Base-by-base conservation (phyloP, 2,797 vertebrate species). In the Micrastur ruficollis region DNA sequence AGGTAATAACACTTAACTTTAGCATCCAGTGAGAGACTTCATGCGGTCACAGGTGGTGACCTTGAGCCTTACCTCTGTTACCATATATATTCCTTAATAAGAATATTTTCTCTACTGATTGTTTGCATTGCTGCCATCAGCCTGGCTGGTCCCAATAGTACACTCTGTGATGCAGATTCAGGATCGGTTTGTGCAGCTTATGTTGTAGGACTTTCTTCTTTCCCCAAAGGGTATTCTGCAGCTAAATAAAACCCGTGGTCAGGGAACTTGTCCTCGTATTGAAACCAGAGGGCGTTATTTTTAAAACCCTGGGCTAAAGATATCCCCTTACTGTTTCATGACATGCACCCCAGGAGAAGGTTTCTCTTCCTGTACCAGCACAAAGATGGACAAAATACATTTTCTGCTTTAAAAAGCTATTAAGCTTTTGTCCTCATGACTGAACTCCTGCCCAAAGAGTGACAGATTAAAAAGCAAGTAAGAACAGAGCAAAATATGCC, bases 161-260 rank as follows among this genome's bases (percentile, higher is more conserved):
- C 1, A 3, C 25, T 66, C 12, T 74, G 59, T 87, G 91, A 44
- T 88, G 61, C 72, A 86, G 49, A 78, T 58, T 29, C 63, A 83
- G 42, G 21, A 61, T 91, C 3, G 4, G 49, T 66, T 92, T 92
- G 29, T 86, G 63, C 40, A 88, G 84, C 56, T 93, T 16, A 47
- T 70, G 31, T 86, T 88, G 34, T 1, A 93, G 72, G 73, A 15
- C 61, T 89, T 81, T 70, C 72, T 87, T 92, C 75, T 66, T 89
- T 96, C 75, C 79, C 87, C 72, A 59, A 14, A 72, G 93, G 63
- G 50, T 85, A 79, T 85, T 88, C 82, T 95, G 84, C 85, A 91
- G 89, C 92, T 95, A 95, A 95, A 91, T 97, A 89, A 96, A 95
- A 89, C 62, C 42, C 27, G 11, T 66, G 49, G 80, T 91, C 80